A percentile compares a stretch with the other conserved stretches of the same genome.
Evolutionary conservation across 2,113 vertebrate species (phyloP).

Genomic region (Bettongia penicillata): DNA sequence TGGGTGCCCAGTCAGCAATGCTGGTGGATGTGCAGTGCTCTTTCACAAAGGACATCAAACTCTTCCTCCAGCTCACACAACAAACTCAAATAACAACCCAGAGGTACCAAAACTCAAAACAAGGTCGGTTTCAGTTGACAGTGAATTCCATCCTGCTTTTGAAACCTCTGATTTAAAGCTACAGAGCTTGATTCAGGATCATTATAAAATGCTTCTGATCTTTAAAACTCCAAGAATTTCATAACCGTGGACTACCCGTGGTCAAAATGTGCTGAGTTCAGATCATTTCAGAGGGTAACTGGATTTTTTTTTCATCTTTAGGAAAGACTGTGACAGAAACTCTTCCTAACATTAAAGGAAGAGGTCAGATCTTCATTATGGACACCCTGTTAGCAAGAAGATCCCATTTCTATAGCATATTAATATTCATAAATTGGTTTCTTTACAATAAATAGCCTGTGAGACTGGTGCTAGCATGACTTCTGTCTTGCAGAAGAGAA

Average conservation of each 20-base stretch:
- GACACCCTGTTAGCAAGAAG: not conserved
- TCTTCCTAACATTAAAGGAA: not conserved
- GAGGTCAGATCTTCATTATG: not conserved
- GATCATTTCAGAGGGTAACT: not conserved
- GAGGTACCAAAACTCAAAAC: not conserved
- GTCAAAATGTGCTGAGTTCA: not conserved
- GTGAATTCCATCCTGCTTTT: not conserved
- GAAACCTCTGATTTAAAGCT: constrained; percentile 15
- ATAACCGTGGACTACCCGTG: not conserved
- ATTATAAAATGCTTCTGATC: constrained; percentile 9
- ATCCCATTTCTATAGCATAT: not conserved
- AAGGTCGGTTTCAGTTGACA: not conserved
- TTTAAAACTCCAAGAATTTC: not conserved
- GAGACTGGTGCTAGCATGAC: not conserved
- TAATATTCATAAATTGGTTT: not conserved
- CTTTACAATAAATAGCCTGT: not conserved
- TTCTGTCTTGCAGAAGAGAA: not conserved
- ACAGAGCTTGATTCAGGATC: constrained; percentile 12
- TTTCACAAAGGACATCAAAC: constrained; percentile 28
- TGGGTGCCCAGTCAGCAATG: constrained; percentile 25
- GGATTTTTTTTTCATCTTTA: not conserved
- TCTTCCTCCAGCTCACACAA: not conserved
- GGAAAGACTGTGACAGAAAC: not conserved
- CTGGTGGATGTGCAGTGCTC: not conserved
- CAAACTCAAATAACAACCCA: not conserved